Conservation (phyloP, 2,113 vertebrate species). For the Callipepla californica region DNA sequence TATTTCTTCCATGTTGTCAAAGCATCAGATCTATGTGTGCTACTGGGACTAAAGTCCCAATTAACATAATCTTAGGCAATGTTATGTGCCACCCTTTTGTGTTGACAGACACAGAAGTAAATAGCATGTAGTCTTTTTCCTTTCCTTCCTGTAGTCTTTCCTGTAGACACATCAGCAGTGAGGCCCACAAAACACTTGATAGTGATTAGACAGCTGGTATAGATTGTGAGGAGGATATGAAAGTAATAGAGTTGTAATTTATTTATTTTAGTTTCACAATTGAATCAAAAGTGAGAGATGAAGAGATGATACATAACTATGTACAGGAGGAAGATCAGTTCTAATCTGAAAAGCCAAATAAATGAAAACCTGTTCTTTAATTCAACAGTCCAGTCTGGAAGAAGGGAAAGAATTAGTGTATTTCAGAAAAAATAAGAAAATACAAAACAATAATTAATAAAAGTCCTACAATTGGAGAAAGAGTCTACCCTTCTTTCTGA, state of each 20-base stretch:
- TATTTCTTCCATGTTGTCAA: not conserved
- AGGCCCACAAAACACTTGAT: not conserved
- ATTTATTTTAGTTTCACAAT: not conserved
- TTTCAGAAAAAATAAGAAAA: not conserved
- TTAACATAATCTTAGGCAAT: rapidly evolving
- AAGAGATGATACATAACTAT: not conserved
- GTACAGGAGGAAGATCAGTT: not conserved
- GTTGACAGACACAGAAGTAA: not conserved
- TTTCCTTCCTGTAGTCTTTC: not conserved
- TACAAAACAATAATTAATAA: too few species aligned
- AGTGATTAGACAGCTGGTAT: not conserved
- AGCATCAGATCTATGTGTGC: not conserved
- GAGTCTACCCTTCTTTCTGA: not conserved
- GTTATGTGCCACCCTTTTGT: not conserved
- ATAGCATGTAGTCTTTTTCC: not conserved
- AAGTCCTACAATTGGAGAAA: not conserved
- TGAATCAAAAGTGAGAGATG: not conserved
- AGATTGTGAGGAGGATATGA: not conserved
- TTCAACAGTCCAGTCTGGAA: not conserved
- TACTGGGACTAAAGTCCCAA: not conserved
- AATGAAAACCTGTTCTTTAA: not conserved
- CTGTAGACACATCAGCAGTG: not conserved
- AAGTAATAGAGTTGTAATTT: not conserved
- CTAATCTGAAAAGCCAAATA: not conserved
- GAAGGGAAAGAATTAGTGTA: not conserved